Percentiles rank a stretch among this genome's conserved stretches.
Conservation (phyloP, 2,113 vertebrate species). For the Corynorhinus townsendii region DNA sequence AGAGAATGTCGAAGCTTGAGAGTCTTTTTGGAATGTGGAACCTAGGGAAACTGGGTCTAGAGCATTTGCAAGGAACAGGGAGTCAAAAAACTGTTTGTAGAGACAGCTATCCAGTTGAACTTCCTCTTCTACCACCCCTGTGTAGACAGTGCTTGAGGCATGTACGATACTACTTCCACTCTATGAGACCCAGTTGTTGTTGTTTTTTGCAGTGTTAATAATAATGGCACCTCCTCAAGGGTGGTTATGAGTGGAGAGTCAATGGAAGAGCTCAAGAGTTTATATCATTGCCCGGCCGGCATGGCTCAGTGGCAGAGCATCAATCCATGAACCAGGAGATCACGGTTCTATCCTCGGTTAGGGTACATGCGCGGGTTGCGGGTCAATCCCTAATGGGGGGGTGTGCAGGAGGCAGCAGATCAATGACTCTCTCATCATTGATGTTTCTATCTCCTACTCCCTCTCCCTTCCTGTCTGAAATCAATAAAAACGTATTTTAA, state of each 20-base stretch:
- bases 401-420: no score
- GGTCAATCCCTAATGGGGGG: no score
- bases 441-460: no score
- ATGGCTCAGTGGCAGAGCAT: no score
- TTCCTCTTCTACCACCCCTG: not conserved
- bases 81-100: not conserved
- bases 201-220: not conserved
- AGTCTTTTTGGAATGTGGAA: not conserved
- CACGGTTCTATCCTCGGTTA: no score
- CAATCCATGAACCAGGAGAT: no score
- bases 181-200: not conserved
- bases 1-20: not conserved
- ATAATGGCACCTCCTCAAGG: not conserved
- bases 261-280: not conserved
- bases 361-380: no score
- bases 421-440: no score
- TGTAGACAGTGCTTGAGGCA: not conserved
- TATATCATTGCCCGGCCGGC: not conserved
- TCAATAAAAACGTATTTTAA: no score
- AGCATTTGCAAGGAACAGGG: not conserved
- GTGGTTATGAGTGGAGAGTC: not conserved
- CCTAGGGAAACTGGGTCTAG: not conserved
- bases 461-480: no score
- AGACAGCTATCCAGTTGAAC: not conserved
- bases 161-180: not conserved